Evolutionary conservation across 2,113 vertebrate genomes (phyloP), one percentile per base, ranked within the genome.

Genomic region (Neogale vison): DNA sequence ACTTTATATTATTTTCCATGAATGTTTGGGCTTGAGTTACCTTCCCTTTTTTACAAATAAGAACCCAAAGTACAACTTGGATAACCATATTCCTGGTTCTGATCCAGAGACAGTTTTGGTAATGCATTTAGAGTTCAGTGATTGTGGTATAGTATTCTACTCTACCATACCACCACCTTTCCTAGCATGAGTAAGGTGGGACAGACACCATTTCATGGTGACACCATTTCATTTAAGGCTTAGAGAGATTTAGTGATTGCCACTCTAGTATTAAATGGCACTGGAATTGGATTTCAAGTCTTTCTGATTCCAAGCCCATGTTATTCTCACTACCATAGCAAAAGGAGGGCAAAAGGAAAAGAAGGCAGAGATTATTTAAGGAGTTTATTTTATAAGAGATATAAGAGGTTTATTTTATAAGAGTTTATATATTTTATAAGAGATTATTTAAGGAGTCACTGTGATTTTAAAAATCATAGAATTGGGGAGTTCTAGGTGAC

Each of bases 1-100:
- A 13, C 59, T 90, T 52, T 86, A 61, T 91, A 23, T 88, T 82
- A 59, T 90, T 96, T 96, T 94, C 39, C 61, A 61, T 82, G 76
- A 95, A 87, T 1, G 50, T 80, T 67, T 84, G 34, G 69, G 29
- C 31, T 34, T 77, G 57, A 77, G 29, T 93, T 90, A 24, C n/a
- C 10, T 18, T 63, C 4, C 59, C 31, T n/a, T 83, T 89, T 90
- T 67, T 6, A 84, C 80, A 93, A 95, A 36, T 34, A 81, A 95
- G 57, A 88, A 6, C 61, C 50, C 52, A 55, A 45, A 63, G 47
- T 72, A 59, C 8, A 93, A 29, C 71, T 74, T 74, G 59, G 85
- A 20, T 47, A 77, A 13, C 50, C 36, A 82, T 2, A 88, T 96
- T 92, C 50, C 59, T 95, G n/a, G 17, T 76, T 95, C 31, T 83